Percentiles rank a stretch among this genome's conserved stretches.
Conservation (phyloP, 1,140 invertebrate species). For the Ericerus pela region DNA sequence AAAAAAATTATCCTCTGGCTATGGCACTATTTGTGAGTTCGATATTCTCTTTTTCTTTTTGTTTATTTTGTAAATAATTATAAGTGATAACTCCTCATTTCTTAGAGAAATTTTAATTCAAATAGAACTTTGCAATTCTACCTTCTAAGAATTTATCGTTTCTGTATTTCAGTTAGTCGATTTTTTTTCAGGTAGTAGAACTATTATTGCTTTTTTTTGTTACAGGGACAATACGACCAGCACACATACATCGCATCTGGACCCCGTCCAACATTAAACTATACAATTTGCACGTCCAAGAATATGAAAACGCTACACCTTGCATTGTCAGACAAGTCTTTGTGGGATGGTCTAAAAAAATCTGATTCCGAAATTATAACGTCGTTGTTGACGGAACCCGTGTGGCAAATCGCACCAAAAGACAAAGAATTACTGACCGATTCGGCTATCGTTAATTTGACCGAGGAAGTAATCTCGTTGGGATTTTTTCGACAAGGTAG, state of each 20-base stretch:
- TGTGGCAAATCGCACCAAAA: slow-evolving; percentile 62
- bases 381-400: slow-evolving; percentile 58
- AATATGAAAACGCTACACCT: slow-evolving; percentile 63
- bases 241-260: slow-evolving; percentile 59
- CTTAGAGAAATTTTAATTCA: too few relatives aligned
- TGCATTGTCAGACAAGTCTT: slow-evolving; percentile 50
- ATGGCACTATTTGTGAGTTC: too few relatives aligned
- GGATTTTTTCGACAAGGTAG: slow-evolving; percentile 56
- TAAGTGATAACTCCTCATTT: too few relatives aligned
- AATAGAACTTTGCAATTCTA: too few relatives aligned
- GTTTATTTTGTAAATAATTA: too few relatives aligned
- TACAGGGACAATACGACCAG: slow-evolving; percentile 54
- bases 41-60: too few relatives aligned
- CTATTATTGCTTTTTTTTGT: too few relatives aligned
- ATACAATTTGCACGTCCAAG: slow-evolving; percentile 65
- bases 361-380: slow-evolving; percentile 53
- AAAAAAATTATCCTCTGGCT: too few relatives aligned
- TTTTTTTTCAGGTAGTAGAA: too few relatives aligned
- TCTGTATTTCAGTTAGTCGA: too few relatives aligned
- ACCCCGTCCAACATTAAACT: slow-evolving; percentile 53
- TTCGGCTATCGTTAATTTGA: slow-evolving; percentile 57
- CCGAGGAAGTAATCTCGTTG: slow-evolving; percentile 57
- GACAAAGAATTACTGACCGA: slow-evolving; percentile 47
- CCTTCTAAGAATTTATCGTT: too few relatives aligned
- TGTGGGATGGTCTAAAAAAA: slow-evolving; percentile 66